Evolutionary conservation across 2,797 vertebrate genomes (phyloP).

Genomic region (Lithobates sylvaticus): DNA sequence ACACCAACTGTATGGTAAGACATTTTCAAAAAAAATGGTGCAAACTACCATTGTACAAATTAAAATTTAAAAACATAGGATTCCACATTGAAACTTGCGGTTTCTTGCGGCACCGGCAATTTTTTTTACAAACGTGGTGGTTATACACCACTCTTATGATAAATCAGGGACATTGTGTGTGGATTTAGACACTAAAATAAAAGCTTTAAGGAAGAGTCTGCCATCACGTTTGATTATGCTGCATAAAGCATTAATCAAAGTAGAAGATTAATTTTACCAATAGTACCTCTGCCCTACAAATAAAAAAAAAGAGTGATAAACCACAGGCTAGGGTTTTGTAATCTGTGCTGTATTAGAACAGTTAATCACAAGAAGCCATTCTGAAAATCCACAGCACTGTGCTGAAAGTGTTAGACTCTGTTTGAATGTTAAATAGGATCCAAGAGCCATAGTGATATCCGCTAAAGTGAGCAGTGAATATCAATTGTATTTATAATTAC

Average conservation of each 20-base stretch:
- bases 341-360: conserved; percentile 62
- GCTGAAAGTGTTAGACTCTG: conserved; percentile 57
- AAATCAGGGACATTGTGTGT: not conserved
- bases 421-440: conserved; percentile 62
- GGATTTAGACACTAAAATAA: not conserved
- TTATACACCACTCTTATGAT: too few relatives aligned
- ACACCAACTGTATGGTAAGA: too few relatives aligned
- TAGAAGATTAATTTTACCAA: conserved; percentile 57
- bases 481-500: conserved; percentile 62
- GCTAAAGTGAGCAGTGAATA: conserved; percentile 62
- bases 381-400: conserved; percentile 57
- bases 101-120: too few relatives aligned
- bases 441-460: conserved; percentile 58
- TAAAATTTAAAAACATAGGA: too few relatives aligned
- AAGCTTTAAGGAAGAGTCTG: not conserved
- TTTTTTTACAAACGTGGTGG: too few relatives aligned
- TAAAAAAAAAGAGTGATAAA: conserved; percentile 53
- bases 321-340: conserved; percentile 44
- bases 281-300: conserved; percentile 30
- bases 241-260: conserved; percentile 40
- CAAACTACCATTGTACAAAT: too few relatives aligned
- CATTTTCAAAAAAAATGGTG: too few relatives aligned
- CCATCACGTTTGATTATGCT: conserved; percentile 40
- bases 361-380: conserved; percentile 62
- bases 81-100: too few relatives aligned